Base-by-base conservation (phyloP, 2,113 vertebrate species). In the Callorhinus ursinus region DNA sequence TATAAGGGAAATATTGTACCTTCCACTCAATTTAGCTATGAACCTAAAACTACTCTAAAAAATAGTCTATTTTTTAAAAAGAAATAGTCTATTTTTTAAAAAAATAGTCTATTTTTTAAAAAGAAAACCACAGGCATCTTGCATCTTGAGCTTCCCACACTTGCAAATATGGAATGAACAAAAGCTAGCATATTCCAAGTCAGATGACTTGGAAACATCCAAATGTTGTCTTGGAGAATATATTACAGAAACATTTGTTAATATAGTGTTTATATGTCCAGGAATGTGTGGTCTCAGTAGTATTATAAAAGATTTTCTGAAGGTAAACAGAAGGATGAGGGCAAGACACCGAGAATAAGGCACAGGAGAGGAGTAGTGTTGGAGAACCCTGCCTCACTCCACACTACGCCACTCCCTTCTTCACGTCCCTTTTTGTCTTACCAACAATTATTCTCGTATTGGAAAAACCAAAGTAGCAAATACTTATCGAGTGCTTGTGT, bases 221-320 rank as follows among this genome's bases (percentile, higher is more conserved):
- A 81, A 49, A 18, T 61, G 11, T 24, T 55, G 63, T 76, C 18
- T 61, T 65, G 7, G 46, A n/a, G 16, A 85, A 67, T 42, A 53
- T 36, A 71, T 57, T 92, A 33, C 21, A 89, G 77, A 81, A 96
- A 77, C 7, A 49, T 33, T 21, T 74, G 59, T 94, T 84, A 55
- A 57, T 63, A 92, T 61, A 28, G 28, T 86, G 74, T 89, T 69
- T 46, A 61, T 55, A 14, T 26, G 14, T 14, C 59, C 5, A n/a
- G 7, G 46, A 94, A 16, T 63, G 12, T 67, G 39, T 92, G 72
- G 14, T 81, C 22, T 95, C 39, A 16, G n/a, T 39, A 55, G 42
- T 16, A 84, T 85, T 89, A 92, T n/a, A 82, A 77, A 85, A 96
- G 39, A 92, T 71, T 53, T 87, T 81, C 49, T 74, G n/a, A 61